Percentiles rank a stretch among this genome's conserved stretches.
phyloP scores from a whole-genome alignment of 2,113 vertebrate species.

The Petrocephalus zakoni region DNA sequence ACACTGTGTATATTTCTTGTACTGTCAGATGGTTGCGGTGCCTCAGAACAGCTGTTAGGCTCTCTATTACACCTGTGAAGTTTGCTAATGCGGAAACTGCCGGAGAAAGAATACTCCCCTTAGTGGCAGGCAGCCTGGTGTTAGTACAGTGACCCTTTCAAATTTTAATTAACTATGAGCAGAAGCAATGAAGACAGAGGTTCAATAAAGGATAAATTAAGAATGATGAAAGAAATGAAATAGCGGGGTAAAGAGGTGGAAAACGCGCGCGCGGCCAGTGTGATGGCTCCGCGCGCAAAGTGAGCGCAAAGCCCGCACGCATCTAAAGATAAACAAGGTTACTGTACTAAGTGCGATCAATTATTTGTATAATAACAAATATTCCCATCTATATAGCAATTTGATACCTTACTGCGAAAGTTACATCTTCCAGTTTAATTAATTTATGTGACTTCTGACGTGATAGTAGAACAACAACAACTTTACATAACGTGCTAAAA shows the following conservation, averaged over 20 bases:
- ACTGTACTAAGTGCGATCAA: not conserved
- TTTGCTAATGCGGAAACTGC: slow-evolving; percentile 52
- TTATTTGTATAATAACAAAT: not conserved
- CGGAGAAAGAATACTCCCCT: slow-evolving; percentile 44
- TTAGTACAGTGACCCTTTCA: slow-evolving; percentile 40
- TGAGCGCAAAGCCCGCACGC: slow-evolving; percentile 10
- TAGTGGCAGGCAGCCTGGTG: slow-evolving; percentile 43
- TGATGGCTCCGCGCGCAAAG: slow-evolving; percentile 26
- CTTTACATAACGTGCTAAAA: not conserved
- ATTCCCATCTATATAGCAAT: not conserved
- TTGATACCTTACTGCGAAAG: not conserved
- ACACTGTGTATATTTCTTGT: slow-evolving; percentile 35
- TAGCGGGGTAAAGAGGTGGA: slow-evolving; percentile 31
- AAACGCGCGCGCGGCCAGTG: not conserved
- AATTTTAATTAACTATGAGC: slow-evolving; percentile 44
- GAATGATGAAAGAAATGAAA: slow-evolving; percentile 37
- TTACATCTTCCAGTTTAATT: not conserved
- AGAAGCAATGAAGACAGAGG: slow-evolving; percentile 45
- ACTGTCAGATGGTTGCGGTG: slow-evolving; percentile 51
- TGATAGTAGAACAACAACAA: not conserved
- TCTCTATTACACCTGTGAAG: slow-evolving; percentile 51
- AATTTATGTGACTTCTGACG: not conserved
- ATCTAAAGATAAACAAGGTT: not conserved
- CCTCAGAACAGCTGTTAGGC: slow-evolving; percentile 48
- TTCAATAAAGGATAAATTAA: slow-evolving; percentile 48